Evolutionary conservation across 2,888 invertebrate genomes (phyloP).

Genomic region (Drosophila aldrichi): DNA sequence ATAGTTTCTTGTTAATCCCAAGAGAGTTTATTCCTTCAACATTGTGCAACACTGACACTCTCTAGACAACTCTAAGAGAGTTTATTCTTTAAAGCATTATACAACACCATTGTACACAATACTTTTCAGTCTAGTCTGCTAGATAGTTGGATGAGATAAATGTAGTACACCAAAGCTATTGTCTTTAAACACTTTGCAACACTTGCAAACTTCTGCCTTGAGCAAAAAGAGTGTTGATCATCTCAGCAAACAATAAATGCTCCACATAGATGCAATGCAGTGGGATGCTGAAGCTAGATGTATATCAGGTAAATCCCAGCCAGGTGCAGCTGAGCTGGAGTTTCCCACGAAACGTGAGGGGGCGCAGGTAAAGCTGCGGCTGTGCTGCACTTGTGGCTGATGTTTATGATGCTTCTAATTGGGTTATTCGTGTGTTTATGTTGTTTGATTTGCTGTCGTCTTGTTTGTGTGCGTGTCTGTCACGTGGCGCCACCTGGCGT

Average conservation of each 20-base stretch:
- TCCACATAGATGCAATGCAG: background rate
- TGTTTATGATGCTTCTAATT: slow-evolving; percentile 9
- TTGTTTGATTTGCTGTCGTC: background rate
- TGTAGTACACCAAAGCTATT: background rate
- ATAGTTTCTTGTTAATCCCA: background rate
- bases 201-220: background rate
- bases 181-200: background rate
- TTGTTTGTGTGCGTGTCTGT: background rate
- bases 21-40: background rate
- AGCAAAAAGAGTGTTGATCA: slow-evolving; percentile 5
- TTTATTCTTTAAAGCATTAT: background rate
- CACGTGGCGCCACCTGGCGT: slow-evolving; percentile 63
- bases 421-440: slow-evolving; percentile 6
- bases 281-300: no score
- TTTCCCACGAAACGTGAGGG: slow-evolving; percentile 8
- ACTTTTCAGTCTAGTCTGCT: background rate
- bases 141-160: background rate
- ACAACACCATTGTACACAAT: background rate
- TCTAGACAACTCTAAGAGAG: background rate
- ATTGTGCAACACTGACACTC: background rate
- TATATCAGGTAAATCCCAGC: background rate
- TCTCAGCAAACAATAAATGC: background rate
- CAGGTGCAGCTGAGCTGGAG: background rate
- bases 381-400: background rate
- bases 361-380: slow-evolving; percentile 8